Percentiles rank a stretch among this genome's conserved stretches.
Evolutionary conservation across 2,797 vertebrate genomes (phyloP).

Genomic region (Pipistrellus kuhlii): DNA sequence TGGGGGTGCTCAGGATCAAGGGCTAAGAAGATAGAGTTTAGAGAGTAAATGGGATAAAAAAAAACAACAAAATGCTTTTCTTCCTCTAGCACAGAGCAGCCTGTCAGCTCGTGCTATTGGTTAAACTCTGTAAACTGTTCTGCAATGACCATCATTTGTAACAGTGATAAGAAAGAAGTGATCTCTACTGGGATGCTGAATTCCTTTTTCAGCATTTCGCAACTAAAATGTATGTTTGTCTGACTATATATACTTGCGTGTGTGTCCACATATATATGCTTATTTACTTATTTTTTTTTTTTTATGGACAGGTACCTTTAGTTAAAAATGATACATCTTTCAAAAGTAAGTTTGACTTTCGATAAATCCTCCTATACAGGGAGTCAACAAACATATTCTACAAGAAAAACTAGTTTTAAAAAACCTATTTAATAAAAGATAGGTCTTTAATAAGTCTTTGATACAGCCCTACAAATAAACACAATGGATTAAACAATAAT

Average conservation of each 20-base stretch:
- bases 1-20: not conserved
- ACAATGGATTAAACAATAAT: not conserved
- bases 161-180: not conserved
- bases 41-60: not conserved
- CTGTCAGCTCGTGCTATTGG: not conserved
- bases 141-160: not conserved
- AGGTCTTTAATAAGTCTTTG: not conserved
- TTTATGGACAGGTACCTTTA: not conserved
- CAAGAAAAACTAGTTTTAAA: not conserved
- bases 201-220: not conserved
- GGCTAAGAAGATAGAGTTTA: not conserved
- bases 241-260: not conserved
- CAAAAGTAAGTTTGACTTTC: not conserved
- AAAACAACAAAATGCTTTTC: not conserved
- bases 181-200: not conserved
- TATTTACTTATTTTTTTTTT: not conserved
- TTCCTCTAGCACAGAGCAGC: not conserved
- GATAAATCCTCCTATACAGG: not conserved
- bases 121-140: not conserved
- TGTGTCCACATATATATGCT: not conserved
- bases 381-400: not conserved
- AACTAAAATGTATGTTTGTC: not conserved
- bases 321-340: not conserved
- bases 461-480: not conserved
- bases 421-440: not conserved